Conservation (phyloP, 2,888 invertebrate genomes). For the Temnothorax unifasciatus region DNA sequence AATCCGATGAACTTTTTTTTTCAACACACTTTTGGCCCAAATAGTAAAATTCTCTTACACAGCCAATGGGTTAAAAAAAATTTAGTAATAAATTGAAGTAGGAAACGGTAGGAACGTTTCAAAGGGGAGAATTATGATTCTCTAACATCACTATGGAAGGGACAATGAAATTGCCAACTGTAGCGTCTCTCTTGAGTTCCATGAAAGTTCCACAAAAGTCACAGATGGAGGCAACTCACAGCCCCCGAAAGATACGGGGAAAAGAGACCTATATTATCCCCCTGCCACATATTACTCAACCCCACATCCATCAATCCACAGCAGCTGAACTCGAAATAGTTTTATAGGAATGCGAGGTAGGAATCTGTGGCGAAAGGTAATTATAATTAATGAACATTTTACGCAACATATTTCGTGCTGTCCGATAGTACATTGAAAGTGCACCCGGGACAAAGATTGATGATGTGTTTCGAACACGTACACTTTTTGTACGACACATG, state of each 20-base stretch:
- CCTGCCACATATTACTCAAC: neutral
- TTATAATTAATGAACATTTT: constrained; percentile 28
- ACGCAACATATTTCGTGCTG: neutral
- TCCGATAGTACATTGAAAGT: neutral
- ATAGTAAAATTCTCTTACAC: too few relatives aligned
- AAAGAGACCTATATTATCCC: constrained; percentile 2
- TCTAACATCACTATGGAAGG: neutral
- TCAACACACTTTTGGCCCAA: too few relatives aligned
- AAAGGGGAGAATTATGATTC: neutral
- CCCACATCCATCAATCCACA: neutral
- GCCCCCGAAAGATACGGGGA: neutral
- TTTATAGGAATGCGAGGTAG: neutral
- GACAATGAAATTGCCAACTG: constrained; percentile 9
- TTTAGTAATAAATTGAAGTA: neutral
- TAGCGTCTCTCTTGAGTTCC: constrained; percentile 2
- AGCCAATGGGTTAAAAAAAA: neutral
- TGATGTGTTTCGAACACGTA: neutral
- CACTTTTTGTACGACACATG: neutral
- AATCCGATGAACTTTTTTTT: too few relatives aligned
- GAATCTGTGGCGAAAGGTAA: neutral
- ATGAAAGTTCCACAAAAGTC: constrained; percentile 25
- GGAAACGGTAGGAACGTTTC: neutral
- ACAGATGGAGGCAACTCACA: constrained; percentile 11
- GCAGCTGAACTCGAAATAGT: constrained; percentile 27
- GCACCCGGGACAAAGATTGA: neutral